Conservation (phyloP, 2,888 invertebrate species). For the Drosophila antonietae region DNA sequence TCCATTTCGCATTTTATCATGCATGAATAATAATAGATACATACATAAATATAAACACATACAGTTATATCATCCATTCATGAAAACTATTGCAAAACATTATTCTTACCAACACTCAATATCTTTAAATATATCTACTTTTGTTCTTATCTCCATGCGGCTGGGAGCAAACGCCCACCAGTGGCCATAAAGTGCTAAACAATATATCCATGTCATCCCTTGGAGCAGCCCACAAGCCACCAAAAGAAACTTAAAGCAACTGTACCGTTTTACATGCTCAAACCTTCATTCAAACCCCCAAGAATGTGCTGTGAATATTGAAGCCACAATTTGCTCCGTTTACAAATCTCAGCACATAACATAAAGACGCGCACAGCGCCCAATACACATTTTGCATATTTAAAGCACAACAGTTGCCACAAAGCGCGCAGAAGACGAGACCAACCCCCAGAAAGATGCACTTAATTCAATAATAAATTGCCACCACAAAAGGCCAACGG, state of each 20-base stretch:
- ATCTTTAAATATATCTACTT: conserved; percentile 27
- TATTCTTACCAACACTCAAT: conserved; percentile 16
- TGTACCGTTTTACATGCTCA: conserved; percentile 76
- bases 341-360: conserved; percentile 31
- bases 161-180: conserved; percentile 61
- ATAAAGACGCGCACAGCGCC: conserved; percentile 21
- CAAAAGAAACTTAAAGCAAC: conserved; percentile 65
- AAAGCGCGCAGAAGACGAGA: conserved; percentile 37
- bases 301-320: conserved; percentile 50
- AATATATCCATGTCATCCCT: conserved; percentile 48
- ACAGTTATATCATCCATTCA: neutral
- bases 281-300: conserved; percentile 71
- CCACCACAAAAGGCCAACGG: conserved; percentile 60
- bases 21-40: neutral
- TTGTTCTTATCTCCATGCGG: conserved; percentile 43
- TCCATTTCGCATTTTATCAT: neutral
- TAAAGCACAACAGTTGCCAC: conserved; percentile 50
- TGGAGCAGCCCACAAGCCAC: conserved; percentile 27
- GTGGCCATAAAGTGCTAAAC: conserved; percentile 48
- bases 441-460: conserved; percentile 65
- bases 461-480: conserved; percentile 81
- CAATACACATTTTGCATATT: conserved; percentile 73
- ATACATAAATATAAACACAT: neutral
- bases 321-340: conserved; percentile 45
- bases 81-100: conserved; percentile 6